Evolutionary conservation across 2,113 vertebrate genomes (phyloP).

Genomic region (Kobus ellipsiprymnus): DNA sequence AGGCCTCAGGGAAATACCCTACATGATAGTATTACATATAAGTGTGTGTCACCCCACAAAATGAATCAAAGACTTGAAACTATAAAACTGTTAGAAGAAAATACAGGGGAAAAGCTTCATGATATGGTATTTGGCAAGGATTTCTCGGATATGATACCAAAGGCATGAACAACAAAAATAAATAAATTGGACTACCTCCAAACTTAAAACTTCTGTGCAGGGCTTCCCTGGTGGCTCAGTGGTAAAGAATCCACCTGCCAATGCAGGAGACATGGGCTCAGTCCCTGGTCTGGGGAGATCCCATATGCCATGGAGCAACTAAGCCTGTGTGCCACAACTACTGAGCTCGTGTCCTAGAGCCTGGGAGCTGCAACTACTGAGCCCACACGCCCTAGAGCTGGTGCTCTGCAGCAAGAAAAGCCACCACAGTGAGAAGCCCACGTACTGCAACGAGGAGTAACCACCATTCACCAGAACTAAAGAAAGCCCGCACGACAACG

Average conservation of each 20-base stretch:
- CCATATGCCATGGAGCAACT: background rate
- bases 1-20: background rate
- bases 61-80: background rate
- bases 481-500: background rate
- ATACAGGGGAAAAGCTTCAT: background rate
- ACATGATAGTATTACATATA: background rate
- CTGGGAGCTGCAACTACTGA: rapidly evolving
- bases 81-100: background rate
- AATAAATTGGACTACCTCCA: background rate
- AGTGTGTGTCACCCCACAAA: background rate
- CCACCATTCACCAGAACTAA: background rate
- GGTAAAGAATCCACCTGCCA: background rate
- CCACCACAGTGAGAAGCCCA: background rate
- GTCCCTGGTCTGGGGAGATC: background rate
- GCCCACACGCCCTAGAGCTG: rapidly evolving
- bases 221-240: background rate
- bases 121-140: background rate
- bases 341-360: background rate
- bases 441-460: rapidly evolving
- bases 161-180: background rate
- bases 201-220: background rate
- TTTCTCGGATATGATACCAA: background rate
- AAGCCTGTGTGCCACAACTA: background rate
- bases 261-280: background rate
- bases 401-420: background rate